Base-by-base conservation (phyloP, 2,888 invertebrate species). In the Tridacna gigas region DNA sequence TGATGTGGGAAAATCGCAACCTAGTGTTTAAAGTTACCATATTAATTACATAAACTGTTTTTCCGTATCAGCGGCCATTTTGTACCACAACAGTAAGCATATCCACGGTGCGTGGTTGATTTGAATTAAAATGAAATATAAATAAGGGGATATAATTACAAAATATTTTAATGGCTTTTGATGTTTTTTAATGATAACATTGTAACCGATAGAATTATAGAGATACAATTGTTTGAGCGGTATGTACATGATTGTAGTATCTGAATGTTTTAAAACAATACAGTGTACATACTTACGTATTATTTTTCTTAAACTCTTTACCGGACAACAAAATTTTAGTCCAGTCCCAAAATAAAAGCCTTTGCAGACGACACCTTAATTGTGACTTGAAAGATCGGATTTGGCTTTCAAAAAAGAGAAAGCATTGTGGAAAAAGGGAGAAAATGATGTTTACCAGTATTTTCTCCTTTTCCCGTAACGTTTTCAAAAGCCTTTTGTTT, bases 51-150 rank as follows among this genome's bases (percentile, higher is more conserved):
- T 47, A 48, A 47, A 71, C 51, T 20, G 9, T 51, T 63, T 71
- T 71, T 51, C 71, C 71, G 47, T 45, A 51, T 26, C 25, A 25
- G 26, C 25, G 51, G 26, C 26, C 51, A 51, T 51, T 22, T 51
- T 51, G 71, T 51, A 51, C 71, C 37, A 22, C 47, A 13, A 12
- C 51, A 11, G 71, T 25, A 71, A 71, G 51, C 71, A 51, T 48
- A 71, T 51, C 71, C 71, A 22, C 25, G 51, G 25, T 71, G 71
- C 71, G 71, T 71, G 71, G 12, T 71, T 51, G 25, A 51, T 71
- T 26, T 71, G 71, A 71, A 71, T 71, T 71, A 71, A 71, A 71
- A 47, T 71, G 71, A 71, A 71, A 71, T 71, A 71, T 71, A 51
- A 71, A 71, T 71, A 71, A 71, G 71, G 37, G 22, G 71, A 71